Base-by-base conservation (phyloP, 2,797 vertebrate species). In the Falco cherrug region DNA sequence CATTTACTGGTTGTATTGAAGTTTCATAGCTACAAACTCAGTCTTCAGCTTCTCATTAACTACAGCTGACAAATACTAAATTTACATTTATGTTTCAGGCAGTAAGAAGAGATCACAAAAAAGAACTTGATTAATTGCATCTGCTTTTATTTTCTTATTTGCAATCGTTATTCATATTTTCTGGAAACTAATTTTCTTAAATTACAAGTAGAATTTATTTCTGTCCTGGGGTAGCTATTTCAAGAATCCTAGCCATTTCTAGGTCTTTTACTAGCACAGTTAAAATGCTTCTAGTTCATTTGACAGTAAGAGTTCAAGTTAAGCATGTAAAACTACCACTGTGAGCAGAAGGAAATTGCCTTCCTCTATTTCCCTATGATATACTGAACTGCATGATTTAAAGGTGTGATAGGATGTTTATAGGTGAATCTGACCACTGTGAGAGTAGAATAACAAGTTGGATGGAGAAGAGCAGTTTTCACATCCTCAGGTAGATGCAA, bases 71-170 rank as follows among this genome's bases (percentile, higher is more conserved):
- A 73, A 84, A 91, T 21, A 61, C 7, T 74, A 43, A 60, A 89
- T 85, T 85, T 83, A 68, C 50, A 70, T 73, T 87, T 77, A 51
- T 63, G 22, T 85, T 91, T 93, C 53, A 75, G 37, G 19, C 41
- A 80, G 51, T 56, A 82, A 82, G 59, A 91, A 78, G 37, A 79
- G 25, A 53, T 74, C 64, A 71, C 22, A 65, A 33, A 70, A 70
- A 81, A 89, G 5, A 82, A 68, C 13, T 53, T 77, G 28, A 74
- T 79, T 84, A 87, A 82, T 76, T 74, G 11, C 2, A 31, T 80
- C 25, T 91, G 13, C 28, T 94, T 93, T 89, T 81, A 17, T 74
- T 87, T 96, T 85, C 25, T 94, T 92, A 41, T 69, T 93, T 95
- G 39, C 8, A 4, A 51, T 37, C 6, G 75, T 50, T 56, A 35